These are phyloP conservation scores for Brachionus sp. DNA, from an alignment of 1,140 invertebrate species.

Conservation along the genomic window DNA sequence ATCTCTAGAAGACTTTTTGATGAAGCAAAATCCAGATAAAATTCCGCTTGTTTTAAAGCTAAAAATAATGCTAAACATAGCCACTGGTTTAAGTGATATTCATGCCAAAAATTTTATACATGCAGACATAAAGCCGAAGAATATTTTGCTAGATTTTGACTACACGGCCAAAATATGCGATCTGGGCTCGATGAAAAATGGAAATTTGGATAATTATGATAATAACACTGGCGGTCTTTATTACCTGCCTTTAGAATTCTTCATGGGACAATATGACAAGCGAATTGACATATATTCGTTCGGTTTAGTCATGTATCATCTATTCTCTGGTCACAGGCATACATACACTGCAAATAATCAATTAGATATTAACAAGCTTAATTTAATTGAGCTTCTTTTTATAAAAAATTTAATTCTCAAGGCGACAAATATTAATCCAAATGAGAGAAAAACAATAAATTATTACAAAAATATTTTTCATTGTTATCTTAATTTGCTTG, in stretches of 20 bases:
- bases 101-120: constrained; percentile 25
- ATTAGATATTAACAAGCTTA: neutral
- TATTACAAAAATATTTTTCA: constrained; percentile 16
- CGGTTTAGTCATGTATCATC: neutral
- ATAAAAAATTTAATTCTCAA: constrained; percentile 10
- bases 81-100: neutral
- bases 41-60: neutral
- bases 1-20: constrained; percentile 8
- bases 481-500: neutral
- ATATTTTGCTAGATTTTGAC: neutral
- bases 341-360: neutral
- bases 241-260: constrained; percentile 34
- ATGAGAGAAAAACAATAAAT: neutral
- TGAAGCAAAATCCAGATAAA: neutral
- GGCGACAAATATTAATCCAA: constrained; percentile 2
- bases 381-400: neutral
- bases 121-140: neutral
- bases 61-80: neutral
- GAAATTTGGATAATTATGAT: neutral
- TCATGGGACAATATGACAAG: constrained; percentile 17
- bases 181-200: neutral
- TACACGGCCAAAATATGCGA: constrained; percentile 17
- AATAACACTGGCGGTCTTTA: neutral
- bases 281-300: neutral
- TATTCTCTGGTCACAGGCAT: neutral